phyloP scores from a whole-genome alignment of 2,113 vertebrate species.

The Bombycilla garrulus region DNA sequence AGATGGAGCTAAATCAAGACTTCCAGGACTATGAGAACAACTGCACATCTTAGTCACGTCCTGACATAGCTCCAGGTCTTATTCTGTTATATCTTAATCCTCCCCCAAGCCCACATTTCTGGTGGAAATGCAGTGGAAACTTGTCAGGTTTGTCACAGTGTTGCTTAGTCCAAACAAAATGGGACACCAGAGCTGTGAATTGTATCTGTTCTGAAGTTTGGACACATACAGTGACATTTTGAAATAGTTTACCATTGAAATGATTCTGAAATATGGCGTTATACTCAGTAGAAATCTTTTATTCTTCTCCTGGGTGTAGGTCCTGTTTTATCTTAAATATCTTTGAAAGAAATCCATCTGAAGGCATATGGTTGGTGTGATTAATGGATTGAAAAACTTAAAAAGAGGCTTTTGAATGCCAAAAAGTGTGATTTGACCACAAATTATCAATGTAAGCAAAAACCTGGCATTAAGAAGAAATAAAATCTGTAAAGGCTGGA shows the following conservation, averaged over 20 bases:
- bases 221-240: neutral
- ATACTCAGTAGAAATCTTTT: neutral
- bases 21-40: neutral
- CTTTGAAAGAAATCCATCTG: neutral
- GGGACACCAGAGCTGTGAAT: neutral
- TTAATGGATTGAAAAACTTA: neutral
- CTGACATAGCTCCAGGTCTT: neutral
- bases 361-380: neutral
- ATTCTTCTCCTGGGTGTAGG: neutral
- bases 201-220: neutral
- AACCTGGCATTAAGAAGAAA: neutral
- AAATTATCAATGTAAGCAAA: neutral
- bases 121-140: neutral
- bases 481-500: neutral
- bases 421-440: neutral
- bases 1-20: neutral
- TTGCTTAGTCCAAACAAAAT: neutral
- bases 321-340: neutral
- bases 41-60: accelerated
- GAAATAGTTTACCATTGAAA: neutral
- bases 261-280: neutral
- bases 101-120: neutral
- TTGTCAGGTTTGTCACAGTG: neutral
- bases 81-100: neutral
- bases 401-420: neutral